A percentile compares a stretch with the other conserved stretches of the same genome.
Evolutionary conservation across 2,113 vertebrate genomes (phyloP).

Genomic region (Zosterops borbonicus): DNA sequence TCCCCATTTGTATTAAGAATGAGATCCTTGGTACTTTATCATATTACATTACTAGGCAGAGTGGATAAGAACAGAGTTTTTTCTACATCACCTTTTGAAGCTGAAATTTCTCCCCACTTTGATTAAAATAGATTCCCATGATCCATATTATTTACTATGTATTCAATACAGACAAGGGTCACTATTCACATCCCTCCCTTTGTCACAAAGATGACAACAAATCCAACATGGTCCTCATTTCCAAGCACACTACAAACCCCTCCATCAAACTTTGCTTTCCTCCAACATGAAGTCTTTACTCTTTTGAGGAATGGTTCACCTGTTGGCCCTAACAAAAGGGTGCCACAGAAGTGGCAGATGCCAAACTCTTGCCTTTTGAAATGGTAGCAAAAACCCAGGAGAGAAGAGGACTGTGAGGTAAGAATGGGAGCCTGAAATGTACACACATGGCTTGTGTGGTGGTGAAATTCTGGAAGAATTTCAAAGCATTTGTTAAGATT

Average conservation of each 20-base stretch:
- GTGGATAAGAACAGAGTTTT: neutral
- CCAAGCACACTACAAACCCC: conserved; percentile 1
- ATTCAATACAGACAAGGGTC: neutral
- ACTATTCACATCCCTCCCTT: conserved; percentile 15
- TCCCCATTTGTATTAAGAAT: conserved; percentile 29
- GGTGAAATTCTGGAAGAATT: neutral
- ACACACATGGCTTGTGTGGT: accelerated
- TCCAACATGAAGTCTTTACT: neutral
- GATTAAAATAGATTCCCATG: conserved; percentile 26
- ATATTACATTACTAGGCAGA: neutral
- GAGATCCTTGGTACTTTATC: neutral
- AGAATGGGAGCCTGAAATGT: neutral
- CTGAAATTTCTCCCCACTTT: conserved; percentile 2
- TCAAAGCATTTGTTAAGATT: neutral
- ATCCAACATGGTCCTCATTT: neutral
- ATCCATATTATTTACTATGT: conserved; percentile 39
- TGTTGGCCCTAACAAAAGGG: neutral
- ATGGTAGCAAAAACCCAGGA: neutral
- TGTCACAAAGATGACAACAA: conserved; percentile 33
- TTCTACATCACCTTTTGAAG: conserved; percentile 2
- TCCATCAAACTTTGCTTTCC: conserved; percentile 33
- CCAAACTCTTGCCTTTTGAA: neutral
- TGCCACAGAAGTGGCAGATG: neutral
- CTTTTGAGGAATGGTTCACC: neutral
- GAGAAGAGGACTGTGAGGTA: neutral